Conservation (phyloP, 2,888 invertebrate species). For the Cerastis leucographa region DNA sequence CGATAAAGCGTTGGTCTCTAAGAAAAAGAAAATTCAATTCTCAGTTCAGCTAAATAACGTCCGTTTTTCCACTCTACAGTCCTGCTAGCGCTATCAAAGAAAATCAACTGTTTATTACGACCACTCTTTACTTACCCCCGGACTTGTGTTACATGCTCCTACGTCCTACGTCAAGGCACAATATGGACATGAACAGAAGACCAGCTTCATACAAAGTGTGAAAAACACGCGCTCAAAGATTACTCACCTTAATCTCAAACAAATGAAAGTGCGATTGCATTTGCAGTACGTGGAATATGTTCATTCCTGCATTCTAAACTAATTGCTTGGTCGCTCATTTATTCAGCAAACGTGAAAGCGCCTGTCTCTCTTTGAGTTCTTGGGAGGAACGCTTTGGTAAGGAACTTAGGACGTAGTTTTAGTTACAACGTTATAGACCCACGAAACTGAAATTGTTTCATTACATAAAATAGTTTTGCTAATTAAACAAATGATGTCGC, state of each 20-base stretch:
- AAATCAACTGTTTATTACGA: slow-evolving; percentile 49
- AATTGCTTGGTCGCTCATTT: background rate
- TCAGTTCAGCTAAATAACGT: background rate
- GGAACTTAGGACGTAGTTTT: background rate
- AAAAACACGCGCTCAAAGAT: background rate
- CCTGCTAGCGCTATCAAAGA: slow-evolving; percentile 31
- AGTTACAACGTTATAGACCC: background rate
- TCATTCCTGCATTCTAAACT: background rate
- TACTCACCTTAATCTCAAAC: background rate
- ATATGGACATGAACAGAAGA: background rate
- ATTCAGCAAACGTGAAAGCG: background rate
- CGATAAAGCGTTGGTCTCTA: too few relatives aligned
- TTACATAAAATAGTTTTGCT: too few relatives aligned
- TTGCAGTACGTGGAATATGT: background rate
- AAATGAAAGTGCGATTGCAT: background rate
- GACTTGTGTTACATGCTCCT: slow-evolving; percentile 40
- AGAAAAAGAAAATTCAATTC: background rate
- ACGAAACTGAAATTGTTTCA: too few relatives aligned
- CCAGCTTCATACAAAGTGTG: background rate
- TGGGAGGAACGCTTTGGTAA: background rate
- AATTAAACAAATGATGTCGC: background rate
- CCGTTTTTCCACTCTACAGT: background rate
- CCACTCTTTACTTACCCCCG: slow-evolving; percentile 32
- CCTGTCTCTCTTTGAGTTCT: background rate
- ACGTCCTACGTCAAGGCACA: slow-evolving; percentile 8